Percentiles rank a stretch among this genome's conserved stretches.
Conservation (phyloP, 2,113 vertebrate genomes). For the Panthera leo region DNA sequence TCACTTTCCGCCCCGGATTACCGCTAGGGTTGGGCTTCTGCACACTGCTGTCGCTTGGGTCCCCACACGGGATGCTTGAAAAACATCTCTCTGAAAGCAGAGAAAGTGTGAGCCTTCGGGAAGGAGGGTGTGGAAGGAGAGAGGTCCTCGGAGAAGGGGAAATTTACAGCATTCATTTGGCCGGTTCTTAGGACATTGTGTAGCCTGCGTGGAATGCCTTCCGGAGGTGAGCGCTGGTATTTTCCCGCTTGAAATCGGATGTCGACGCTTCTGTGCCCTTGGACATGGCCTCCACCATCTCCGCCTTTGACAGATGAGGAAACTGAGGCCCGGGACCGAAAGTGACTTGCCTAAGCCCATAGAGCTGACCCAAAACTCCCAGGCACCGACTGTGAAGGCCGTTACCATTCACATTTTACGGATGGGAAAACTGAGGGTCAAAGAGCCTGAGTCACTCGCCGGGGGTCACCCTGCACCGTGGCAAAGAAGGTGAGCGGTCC, state of each 20-base stretch:
- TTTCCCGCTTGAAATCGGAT: not conserved
- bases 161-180: constrained; percentile 68
- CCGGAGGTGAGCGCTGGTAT: not conserved
- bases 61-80: constrained; percentile 42
- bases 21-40: not conserved
- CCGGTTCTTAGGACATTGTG: not conserved
- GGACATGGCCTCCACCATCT: not conserved
- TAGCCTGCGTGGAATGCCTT: not conserved
- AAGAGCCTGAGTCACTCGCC: not conserved
- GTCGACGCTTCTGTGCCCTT: not conserved
- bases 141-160: constrained; percentile 46
- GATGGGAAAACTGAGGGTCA: not conserved
- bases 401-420: not conserved
- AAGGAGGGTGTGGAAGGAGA: constrained; percentile 68
- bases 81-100: constrained; percentile 73
- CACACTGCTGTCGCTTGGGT: not conserved
- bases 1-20: not conserved
- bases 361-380: not conserved
- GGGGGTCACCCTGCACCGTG: accelerated
- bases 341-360: not conserved
- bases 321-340: not conserved
- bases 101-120: constrained; percentile 73
- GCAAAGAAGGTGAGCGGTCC: accelerated
- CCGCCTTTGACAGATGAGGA: not conserved
- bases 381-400: accelerated